Evolutionary conservation across 2,888 invertebrate genomes (phyloP).

Genomic region (Acleris literana): DNA sequence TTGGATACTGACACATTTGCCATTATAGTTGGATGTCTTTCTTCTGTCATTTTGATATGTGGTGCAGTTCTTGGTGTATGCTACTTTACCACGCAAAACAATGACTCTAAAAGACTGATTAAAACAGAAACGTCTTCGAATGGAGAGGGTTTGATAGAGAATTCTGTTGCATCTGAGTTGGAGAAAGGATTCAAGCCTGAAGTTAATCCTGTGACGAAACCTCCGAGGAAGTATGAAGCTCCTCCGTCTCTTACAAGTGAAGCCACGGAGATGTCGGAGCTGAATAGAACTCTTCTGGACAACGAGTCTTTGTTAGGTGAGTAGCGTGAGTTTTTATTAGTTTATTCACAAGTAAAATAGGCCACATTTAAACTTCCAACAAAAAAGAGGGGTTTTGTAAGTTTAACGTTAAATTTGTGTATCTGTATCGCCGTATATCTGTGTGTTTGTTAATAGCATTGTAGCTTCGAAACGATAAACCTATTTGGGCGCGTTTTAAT

Average conservation of each 20-base stretch:
- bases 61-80: conserved; percentile 77
- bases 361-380: too few species aligned
- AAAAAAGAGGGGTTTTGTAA: too few species aligned
- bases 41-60: conserved; percentile 76
- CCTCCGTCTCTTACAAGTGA: conserved; percentile 85
- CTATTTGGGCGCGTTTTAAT: too few species aligned
- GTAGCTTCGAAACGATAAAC: too few species aligned
- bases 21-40: conserved; percentile 76
- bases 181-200: conserved; percentile 91
- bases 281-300: conserved; percentile 90
- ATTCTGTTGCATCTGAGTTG: conserved; percentile 89
- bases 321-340: conserved; percentile 46
- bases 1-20: conserved; percentile 80
- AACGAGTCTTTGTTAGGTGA: conserved; percentile 89
- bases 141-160: conserved; percentile 87
- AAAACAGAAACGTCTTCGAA: conserved; percentile 85
- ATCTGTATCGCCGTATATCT: too few species aligned
- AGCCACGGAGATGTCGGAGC: conserved; percentile 91
- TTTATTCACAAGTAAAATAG: too few species aligned
- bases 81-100: conserved; percentile 80
- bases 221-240: conserved; percentile 88
- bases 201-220: conserved; percentile 92
- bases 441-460: too few species aligned
- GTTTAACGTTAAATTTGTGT: too few species aligned
- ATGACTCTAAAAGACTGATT: conserved; percentile 83